Evolutionary conservation across 2,113 vertebrate species (phyloP).

Genomic region (Polypterus senegalus): DNA sequence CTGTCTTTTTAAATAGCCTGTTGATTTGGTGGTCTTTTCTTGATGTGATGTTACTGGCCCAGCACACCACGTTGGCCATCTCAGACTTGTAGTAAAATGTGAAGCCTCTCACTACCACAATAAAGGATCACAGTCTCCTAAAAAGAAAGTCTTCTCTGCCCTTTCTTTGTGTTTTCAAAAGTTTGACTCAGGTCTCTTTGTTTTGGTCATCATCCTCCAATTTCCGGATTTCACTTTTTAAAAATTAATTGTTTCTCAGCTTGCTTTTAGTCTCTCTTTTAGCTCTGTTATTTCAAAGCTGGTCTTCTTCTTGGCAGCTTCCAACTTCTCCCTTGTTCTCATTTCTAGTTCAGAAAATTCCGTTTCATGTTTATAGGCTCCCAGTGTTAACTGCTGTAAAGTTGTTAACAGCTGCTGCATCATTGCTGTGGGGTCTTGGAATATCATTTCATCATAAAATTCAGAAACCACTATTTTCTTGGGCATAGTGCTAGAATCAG

Average conservation of each 20-base stretch:
- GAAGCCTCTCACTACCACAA: too few species aligned
- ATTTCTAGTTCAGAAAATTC: constrained; percentile 69
- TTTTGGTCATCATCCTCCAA: constrained; percentile 67
- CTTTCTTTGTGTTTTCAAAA: too few species aligned
- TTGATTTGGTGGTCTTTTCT: too few species aligned
- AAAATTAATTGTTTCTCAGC: constrained; percentile 66
- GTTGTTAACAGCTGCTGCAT: constrained; percentile 68
- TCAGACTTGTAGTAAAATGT: too few species aligned
- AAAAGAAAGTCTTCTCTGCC: too few species aligned
- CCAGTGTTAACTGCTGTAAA: constrained; percentile 60
- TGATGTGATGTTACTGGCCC: too few species aligned
- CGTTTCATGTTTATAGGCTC: constrained; percentile 69
- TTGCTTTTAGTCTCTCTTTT: constrained; percentile 69
- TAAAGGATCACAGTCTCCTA: too few species aligned
- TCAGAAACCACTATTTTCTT: constrained; percentile 71
- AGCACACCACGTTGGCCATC: too few species aligned
- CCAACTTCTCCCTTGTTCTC: constrained; percentile 64
- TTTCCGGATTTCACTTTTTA: constrained; percentile 67
- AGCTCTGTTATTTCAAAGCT: constrained; percentile 70
- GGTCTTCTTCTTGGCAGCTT: constrained; percentile 69
- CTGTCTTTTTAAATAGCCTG: too few species aligned
- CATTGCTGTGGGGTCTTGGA: constrained; percentile 71
- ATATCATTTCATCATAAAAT: constrained; percentile 75
- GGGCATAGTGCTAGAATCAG: constrained; percentile 63
- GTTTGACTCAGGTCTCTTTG: constrained; percentile 49